These are phyloP conservation scores for Hucho hucho DNA, from an alignment of 2,113 vertebrate species.

Conservation along the genomic window DNA sequence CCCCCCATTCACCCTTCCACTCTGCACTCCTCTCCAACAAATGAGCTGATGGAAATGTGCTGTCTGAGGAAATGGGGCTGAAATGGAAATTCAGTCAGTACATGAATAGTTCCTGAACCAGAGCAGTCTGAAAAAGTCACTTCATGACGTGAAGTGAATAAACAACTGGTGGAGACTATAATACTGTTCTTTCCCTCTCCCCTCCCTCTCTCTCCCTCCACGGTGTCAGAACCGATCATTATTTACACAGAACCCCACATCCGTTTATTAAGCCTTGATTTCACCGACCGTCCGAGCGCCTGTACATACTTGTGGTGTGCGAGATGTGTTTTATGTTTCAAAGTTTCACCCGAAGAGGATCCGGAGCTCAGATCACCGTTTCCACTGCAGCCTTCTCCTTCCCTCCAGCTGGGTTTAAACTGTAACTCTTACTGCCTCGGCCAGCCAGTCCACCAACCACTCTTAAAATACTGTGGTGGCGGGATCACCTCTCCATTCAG, in stretches of 20 bases:
- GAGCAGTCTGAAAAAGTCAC: conserved; percentile 37
- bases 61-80: conserved; percentile 46
- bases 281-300: conserved; percentile 38
- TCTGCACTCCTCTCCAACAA: conserved; percentile 37
- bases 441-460: conserved; percentile 2
- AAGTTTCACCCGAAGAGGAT: conserved; percentile 9
- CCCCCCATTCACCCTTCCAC: conserved; percentile 23
- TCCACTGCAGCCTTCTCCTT: conserved; percentile 20
- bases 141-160: conserved; percentile 46
- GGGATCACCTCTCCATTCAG: conserved; percentile 17
- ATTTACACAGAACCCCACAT: conserved; percentile 42
- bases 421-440: conserved; percentile 49
- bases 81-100: conserved; percentile 52
- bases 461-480: conserved; percentile 17
- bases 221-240: conserved; percentile 39
- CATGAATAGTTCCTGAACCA: conserved; percentile 30
- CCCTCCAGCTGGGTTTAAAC: conserved; percentile 44
- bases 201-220: conserved; percentile 35
- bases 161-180: conserved; percentile 38
- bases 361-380: conserved; percentile 30
- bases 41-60: conserved; percentile 57
- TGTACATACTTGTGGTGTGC: conserved; percentile 38
- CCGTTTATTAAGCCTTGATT: conserved; percentile 49
- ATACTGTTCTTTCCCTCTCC: conserved; percentile 18
- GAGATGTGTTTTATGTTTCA: conserved; percentile 40